phyloP scores from a whole-genome alignment of 2,888 invertebrate genomes.

The Lepetodrilus schrolli region DNA sequence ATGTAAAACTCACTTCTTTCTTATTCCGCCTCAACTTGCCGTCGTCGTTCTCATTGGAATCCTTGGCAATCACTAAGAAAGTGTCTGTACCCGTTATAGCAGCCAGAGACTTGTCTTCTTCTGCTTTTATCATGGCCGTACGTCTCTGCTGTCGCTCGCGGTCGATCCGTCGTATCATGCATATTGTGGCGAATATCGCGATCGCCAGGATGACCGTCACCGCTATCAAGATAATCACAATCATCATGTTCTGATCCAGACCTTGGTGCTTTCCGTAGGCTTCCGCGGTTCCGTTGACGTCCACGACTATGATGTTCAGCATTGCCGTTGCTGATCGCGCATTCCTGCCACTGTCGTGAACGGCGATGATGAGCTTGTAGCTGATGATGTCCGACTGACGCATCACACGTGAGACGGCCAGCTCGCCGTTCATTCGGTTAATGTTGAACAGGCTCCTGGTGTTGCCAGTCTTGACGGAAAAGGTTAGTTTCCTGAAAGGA shows the following conservation, averaged over 20 bases:
- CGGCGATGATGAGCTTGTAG: slow-evolving; percentile 56
- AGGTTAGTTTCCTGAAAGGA: slow-evolving; percentile 33
- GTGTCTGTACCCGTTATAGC: slow-evolving; percentile 30
- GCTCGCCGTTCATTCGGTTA: slow-evolving; percentile 73
- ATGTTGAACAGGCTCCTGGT: slow-evolving; percentile 75
- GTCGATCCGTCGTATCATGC: slow-evolving; percentile 55
- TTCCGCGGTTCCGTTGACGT: slow-evolving; percentile 51
- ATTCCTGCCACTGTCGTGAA: slow-evolving; percentile 57
- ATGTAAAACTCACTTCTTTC: slow-evolving; percentile 67
- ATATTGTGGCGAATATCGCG: slow-evolving; percentile 58
- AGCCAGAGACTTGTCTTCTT: slow-evolving; percentile 34
- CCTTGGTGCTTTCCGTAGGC: slow-evolving; percentile 25
- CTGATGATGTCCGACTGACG: slow-evolving; percentile 49
- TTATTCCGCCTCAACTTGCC: slow-evolving; percentile 52
- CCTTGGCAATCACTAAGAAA: slow-evolving; percentile 22
- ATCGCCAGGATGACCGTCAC: slow-evolving; percentile 59
- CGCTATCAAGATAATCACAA: slow-evolving; percentile 59
- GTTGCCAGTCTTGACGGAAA: slow-evolving; percentile 81
- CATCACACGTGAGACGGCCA: slow-evolving; percentile 64
- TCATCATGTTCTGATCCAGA: slow-evolving; percentile 55
- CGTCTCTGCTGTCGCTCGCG: slow-evolving; percentile 42
- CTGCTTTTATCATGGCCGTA: slow-evolving; percentile 29
- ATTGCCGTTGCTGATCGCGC: slow-evolving; percentile 51
- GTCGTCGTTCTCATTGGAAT: slow-evolving; percentile 42
- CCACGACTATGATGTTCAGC: slow-evolving; percentile 48